These are phyloP conservation scores for Bos javanicus DNA, from an alignment of 2,113 vertebrate species.

Conservation along the genomic window DNA sequence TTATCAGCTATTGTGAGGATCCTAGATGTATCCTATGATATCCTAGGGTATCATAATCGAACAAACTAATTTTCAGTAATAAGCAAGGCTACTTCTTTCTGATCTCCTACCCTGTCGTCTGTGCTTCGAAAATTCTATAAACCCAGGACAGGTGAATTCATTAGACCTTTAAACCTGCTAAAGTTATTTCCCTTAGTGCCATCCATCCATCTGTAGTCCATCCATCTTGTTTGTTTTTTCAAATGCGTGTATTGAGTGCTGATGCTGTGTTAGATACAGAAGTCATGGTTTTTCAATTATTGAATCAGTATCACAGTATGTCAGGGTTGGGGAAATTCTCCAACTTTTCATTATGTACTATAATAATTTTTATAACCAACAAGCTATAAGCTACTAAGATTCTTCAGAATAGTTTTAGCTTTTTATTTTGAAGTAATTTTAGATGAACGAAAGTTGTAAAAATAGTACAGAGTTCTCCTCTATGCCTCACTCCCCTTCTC, in stretches of 20 bases:
- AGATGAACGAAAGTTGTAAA: background rate
- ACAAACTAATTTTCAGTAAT: background rate
- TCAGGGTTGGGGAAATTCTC: background rate
- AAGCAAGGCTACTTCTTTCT: background rate
- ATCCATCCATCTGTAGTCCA: background rate
- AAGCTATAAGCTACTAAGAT: background rate
- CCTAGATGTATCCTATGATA: background rate
- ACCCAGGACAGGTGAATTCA: background rate
- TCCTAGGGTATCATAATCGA: too few relatives aligned
- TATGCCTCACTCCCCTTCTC: too few relatives aligned
- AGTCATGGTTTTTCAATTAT: background rate
- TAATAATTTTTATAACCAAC: background rate
- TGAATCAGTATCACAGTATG: background rate
- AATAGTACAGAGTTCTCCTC: background rate
- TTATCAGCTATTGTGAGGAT: background rate
- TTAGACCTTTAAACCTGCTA: background rate
- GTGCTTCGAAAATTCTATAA: background rate
- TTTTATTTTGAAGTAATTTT: background rate
- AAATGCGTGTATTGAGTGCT: accelerated
- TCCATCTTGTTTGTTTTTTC: background rate
- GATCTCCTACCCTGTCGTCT: background rate
- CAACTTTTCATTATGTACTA: background rate
- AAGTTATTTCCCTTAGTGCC: background rate
- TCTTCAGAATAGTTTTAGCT: background rate
- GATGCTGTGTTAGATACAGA: background rate